These are phyloP conservation scores for Acrocephalus scirpaceus DNA, from an alignment of 2,797 vertebrate genomes.

Conservation along the genomic window DNA sequence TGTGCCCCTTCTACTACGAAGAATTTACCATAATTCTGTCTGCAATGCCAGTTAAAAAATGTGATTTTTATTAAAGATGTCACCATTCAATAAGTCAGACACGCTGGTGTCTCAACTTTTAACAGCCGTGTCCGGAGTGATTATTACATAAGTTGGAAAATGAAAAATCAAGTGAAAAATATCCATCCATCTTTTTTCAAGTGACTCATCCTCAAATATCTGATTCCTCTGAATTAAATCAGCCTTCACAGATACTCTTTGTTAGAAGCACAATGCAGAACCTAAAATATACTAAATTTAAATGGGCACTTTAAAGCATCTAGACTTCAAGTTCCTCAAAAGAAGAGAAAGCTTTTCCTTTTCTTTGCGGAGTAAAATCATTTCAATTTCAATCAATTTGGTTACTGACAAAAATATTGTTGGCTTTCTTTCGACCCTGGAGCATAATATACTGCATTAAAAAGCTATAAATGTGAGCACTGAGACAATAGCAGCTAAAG, in stretches of 20 bases:
- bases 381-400: not conserved
- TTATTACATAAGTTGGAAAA: not conserved
- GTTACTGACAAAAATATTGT: not conserved
- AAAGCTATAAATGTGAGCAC: not conserved
- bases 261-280: not conserved
- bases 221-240: not conserved
- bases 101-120: not conserved
- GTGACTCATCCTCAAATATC: not conserved
- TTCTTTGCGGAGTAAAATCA: not conserved
- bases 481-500: not conserved
- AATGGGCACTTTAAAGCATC: not conserved
- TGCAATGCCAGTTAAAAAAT: not conserved
- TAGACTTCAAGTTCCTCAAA: not conserved
- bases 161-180: slow-evolving; percentile 2
- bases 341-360: not conserved
- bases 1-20: not conserved
- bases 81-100: not conserved
- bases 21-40: not conserved
- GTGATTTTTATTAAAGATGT: slow-evolving; percentile 1
- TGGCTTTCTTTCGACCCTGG: not conserved
- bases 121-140: not conserved
- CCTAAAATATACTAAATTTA: not conserved
- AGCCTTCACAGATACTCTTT: not conserved
- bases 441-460: not conserved
- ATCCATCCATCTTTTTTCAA: not conserved